Percentiles rank a stretch among this genome's conserved stretches.
Conservation (phyloP, 2,888 invertebrate species). For the Psylliodes chrysocephalus region DNA sequence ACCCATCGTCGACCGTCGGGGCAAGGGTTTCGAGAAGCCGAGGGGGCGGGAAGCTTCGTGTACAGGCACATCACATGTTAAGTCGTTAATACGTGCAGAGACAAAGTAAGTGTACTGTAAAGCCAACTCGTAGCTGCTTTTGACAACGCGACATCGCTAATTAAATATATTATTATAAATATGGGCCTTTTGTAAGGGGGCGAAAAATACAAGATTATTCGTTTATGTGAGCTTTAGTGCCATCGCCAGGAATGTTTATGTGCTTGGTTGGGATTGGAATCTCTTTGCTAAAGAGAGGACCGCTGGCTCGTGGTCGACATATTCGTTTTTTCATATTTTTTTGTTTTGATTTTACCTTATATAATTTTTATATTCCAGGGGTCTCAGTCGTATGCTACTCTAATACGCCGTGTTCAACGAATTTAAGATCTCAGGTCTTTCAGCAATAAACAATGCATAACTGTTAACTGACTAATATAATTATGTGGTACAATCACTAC, state of each 20-base stretch:
- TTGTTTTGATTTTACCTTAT: background rate
- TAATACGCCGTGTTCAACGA: no score
- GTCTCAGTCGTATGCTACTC: no score
- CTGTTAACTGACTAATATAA: no score
- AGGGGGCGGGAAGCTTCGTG: conserved; percentile 50
- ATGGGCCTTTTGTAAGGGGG: conserved; percentile 51
- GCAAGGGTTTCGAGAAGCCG: conserved; percentile 32
- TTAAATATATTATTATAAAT: conserved; percentile 64
- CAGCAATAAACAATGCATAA: no score
- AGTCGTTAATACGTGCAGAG: conserved; percentile 57
- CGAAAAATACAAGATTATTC: conserved; percentile 60
- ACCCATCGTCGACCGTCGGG: conserved; percentile 18
- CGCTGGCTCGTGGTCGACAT: no score
- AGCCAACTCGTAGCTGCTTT: conserved; percentile 59
- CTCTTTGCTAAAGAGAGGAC: no score
- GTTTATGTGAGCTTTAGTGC: conserved; percentile 52
- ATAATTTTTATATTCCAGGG: no score
- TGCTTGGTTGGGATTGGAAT: no score
- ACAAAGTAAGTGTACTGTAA: conserved; percentile 63
- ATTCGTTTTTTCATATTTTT: background rate
- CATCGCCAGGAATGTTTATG: conserved; percentile 44
- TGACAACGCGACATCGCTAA: conserved; percentile 61
- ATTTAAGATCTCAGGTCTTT: no score
- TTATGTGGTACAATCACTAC: no score
- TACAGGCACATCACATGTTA: conserved; percentile 57